Evolutionary conservation across 2,797 vertebrate species (phyloP).

Genomic region (Sebastes glaucus): DNA sequence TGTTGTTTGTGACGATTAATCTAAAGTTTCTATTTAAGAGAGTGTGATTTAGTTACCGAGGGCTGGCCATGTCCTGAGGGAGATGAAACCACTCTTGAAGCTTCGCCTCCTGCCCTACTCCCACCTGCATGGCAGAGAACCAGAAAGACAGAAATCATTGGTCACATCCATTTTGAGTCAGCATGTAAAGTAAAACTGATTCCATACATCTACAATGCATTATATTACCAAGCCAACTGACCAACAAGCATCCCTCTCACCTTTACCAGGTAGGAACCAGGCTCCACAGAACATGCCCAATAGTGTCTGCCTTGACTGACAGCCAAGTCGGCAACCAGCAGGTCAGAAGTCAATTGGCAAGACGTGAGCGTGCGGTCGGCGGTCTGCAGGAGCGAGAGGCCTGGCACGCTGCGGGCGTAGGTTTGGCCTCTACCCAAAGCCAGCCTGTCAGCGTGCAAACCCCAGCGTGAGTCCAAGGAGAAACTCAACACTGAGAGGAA

Average conservation of each 20-base stretch:
- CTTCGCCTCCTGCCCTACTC: constrained; percentile 93
- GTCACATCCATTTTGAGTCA: background rate
- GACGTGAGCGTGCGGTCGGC: constrained; percentile 93
- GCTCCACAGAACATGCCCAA: constrained; percentile 97
- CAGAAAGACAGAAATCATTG: constrained; percentile 4
- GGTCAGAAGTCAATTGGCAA: constrained; percentile 93
- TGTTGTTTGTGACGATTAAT: background rate
- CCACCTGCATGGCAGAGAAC: constrained; percentile 80
- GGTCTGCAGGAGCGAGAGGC: constrained; percentile 91
- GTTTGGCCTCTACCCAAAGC: constrained; percentile 94
- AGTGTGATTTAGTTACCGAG: constrained; percentile 81
- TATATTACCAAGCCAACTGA: background rate
- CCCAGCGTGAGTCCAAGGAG: constrained; percentile 95
- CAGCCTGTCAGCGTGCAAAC: constrained; percentile 91
- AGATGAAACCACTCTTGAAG: constrained; percentile 97
- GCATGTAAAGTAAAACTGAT: background rate
- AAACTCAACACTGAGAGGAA: constrained; percentile 90
- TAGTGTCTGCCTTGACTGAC: constrained; percentile 95
- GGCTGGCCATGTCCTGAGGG: constrained; percentile 93
- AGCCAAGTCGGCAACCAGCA: constrained; percentile 93
- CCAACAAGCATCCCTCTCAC: constrained; percentile 49
- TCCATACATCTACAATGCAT: background rate
- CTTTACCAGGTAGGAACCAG: constrained; percentile 97
- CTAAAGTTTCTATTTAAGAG: background rate
- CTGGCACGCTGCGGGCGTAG: constrained; percentile 92